Evolutionary conservation across 2,113 vertebrate species (phyloP).

Genomic region (Ascaphus truei): DNA sequence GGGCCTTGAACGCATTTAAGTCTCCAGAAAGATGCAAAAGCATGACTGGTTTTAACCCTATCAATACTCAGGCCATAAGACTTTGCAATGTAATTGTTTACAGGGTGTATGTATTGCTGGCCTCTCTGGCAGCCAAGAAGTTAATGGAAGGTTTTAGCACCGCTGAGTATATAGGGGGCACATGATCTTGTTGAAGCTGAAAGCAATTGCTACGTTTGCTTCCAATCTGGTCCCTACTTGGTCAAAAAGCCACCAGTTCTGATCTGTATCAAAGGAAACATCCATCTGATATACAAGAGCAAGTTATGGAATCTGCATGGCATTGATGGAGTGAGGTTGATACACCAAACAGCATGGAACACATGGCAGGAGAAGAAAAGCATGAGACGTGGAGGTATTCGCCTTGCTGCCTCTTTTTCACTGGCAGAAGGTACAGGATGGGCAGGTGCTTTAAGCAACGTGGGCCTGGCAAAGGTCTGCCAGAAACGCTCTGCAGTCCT

Average conservation of each 20-base stretch:
- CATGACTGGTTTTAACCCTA: not conserved
- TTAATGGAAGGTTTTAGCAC: too few species aligned
- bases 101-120: too few species aligned
- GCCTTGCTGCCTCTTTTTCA: not conserved
- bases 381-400: not conserved
- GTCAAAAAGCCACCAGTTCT: not conserved
- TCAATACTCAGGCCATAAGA: too few species aligned
- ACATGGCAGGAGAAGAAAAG: not conserved
- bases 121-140: too few species aligned
- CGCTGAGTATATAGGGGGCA: too few species aligned
- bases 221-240: not conserved
- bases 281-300: conserved; percentile 21
- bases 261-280: conserved; percentile 2
- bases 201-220: not conserved
- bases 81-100: too few species aligned
- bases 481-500: not conserved
- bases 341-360: not conserved
- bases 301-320: conserved; percentile 16
- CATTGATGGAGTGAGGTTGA: conserved; percentile 18
- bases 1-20: too few species aligned
- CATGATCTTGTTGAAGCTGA: not conserved
- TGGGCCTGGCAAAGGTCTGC: not conserved
- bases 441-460: not conserved
- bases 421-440: not conserved
- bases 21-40: not conserved